These are phyloP conservation scores for Chamaetylas fuelleborni DNA, from an alignment of 2,113 vertebrate species.

Conservation along the genomic window DNA sequence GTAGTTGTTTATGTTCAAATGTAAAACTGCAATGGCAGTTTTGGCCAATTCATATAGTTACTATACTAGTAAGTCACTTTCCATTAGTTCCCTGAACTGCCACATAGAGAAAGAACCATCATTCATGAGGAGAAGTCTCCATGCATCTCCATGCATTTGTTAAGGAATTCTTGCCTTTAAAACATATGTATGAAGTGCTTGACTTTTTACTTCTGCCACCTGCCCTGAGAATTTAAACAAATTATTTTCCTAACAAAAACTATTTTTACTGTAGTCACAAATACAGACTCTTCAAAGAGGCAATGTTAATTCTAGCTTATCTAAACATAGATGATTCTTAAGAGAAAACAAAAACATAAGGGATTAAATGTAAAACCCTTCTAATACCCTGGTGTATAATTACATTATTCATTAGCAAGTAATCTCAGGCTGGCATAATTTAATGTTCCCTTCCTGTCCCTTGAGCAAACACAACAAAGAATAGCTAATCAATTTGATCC, in stretches of 20 bases:
- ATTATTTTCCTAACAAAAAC: neutral
- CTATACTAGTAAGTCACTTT: neutral
- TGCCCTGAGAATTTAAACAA: neutral
- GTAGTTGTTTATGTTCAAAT: neutral
- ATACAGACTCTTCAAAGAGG: neutral
- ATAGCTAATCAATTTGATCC: conserved; percentile 1
- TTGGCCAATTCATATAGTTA: neutral
- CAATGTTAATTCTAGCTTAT: neutral
- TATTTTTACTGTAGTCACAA: neutral
- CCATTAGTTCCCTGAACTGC: neutral
- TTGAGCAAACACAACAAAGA: neutral
- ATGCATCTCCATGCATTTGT: neutral
- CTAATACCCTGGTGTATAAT: conserved; percentile 1
- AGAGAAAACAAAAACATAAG: conserved; percentile 11
- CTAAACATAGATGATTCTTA: neutral
- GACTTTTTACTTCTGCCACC: neutral
- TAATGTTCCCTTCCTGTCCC: conserved; percentile 4
- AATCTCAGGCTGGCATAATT: conserved; percentile 20
- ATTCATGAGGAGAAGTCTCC: neutral
- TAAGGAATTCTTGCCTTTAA: neutral
- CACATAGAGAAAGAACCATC: neutral
- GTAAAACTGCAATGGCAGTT: neutral
- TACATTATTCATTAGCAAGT: conserved; percentile 45
- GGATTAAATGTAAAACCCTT: conserved; percentile 1
- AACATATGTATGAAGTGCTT: neutral